These are phyloP conservation scores for Cydia splendana DNA, from an alignment of 1,140 invertebrate species.

Conservation along the genomic window DNA sequence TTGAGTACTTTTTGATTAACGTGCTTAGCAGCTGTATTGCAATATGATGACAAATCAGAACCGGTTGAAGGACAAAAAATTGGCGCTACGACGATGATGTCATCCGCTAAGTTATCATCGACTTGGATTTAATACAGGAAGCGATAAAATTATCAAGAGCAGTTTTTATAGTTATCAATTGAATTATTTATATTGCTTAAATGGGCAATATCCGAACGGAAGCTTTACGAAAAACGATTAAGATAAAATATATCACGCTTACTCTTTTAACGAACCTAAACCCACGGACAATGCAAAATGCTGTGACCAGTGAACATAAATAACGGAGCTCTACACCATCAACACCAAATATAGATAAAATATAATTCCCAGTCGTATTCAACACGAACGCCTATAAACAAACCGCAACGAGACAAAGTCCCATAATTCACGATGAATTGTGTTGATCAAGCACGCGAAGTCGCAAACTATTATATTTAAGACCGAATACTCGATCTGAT, in stretches of 20 bases:
- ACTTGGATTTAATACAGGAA: conserved; percentile 28
- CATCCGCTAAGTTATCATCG: conserved; percentile 42
- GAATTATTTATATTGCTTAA: background rate
- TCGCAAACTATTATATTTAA: conserved; percentile 43
- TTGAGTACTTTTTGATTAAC: conserved; percentile 20
- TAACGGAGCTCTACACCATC: conserved; percentile 31
- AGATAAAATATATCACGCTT: conserved; percentile 17
- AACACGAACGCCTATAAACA: conserved; percentile 65
- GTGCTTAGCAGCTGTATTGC: conserved; percentile 38
- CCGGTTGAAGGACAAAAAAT: conserved; percentile 51
- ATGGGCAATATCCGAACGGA: background rate
- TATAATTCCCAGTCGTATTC: conserved; percentile 43
- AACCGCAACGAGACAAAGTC: conserved; percentile 65
- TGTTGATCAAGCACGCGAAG: conserved; percentile 67
- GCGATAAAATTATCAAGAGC: background rate
- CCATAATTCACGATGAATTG: conserved; percentile 69
- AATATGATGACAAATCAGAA: conserved; percentile 44
- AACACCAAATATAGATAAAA: conserved; percentile 46
- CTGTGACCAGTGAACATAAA: conserved; percentile 27
- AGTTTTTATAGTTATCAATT: conserved; percentile 1
- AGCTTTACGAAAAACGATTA: conserved; percentile 1
- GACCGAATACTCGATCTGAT: conserved; percentile 49
- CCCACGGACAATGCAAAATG: conserved; percentile 13
- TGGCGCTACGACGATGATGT: conserved; percentile 50
- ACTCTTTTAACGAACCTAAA: conserved; percentile 22